A percentile compares a stretch with the other conserved stretches of the same genome.
These are phyloP conservation scores for Nezara viridula DNA, from an alignment of 2,888 invertebrate species.

Conservation along the genomic window DNA sequence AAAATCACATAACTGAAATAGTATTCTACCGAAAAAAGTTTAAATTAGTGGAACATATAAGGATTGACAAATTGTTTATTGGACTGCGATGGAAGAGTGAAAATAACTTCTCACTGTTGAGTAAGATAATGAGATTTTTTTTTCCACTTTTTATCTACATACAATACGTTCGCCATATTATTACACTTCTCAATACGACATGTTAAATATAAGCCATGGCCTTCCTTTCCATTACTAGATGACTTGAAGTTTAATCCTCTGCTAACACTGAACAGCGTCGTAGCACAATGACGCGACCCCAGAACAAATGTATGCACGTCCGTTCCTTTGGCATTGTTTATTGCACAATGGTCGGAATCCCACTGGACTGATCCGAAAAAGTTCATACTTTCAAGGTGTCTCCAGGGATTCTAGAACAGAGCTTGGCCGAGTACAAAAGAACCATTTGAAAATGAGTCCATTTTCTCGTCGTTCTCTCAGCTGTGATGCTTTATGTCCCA, in stretches of 20 bases:
- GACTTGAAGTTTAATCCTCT: background rate
- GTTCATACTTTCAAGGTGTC: slow-evolving; percentile 17
- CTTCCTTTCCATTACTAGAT: slow-evolving; percentile 2
- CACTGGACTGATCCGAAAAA: background rate
- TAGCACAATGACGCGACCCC: background rate
- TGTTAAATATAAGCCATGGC: no score
- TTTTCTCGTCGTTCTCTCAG: background rate
- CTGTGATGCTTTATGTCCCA: background rate
- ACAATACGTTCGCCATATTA: no score
- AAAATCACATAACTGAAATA: no score
- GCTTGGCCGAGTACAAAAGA: background rate
- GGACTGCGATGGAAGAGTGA: no score
- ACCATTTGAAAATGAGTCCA: slow-evolving; percentile 27
- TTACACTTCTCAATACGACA: no score
- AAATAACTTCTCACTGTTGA: no score
- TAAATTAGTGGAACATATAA: no score
- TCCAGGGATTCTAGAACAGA: background rate
- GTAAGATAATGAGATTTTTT: no score
- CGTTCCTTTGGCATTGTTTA: slow-evolving; percentile 13
- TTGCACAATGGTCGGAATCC: background rate
- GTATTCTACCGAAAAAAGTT: no score
- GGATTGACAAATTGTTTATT: no score
- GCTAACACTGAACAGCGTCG: background rate
- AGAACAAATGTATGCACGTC: slow-evolving; percentile 7
- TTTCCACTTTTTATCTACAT: no score